Percentiles rank a stretch among this genome's conserved stretches.
These are phyloP conservation scores for Hestina assimilis DNA, from an alignment of 1,140 invertebrate species.

Conservation along the genomic window DNA sequence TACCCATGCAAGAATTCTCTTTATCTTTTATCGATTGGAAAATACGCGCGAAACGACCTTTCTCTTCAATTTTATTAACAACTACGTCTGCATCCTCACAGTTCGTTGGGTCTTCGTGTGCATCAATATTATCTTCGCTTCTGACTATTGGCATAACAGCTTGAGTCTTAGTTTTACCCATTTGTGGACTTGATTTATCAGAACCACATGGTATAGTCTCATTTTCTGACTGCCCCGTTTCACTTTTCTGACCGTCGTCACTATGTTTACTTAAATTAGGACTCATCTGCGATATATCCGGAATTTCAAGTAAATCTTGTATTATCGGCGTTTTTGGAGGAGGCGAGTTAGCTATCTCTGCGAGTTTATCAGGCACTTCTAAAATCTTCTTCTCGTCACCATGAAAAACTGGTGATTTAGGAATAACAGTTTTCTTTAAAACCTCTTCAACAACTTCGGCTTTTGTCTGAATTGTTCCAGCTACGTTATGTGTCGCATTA, in stretches of 20 bases:
- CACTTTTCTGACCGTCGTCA: slow-evolving; percentile 69
- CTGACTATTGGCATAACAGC: slow-evolving; percentile 73
- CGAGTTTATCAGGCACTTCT: slow-evolving; percentile 52
- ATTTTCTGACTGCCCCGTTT: slow-evolving; percentile 68
- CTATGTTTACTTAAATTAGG: slow-evolving; percentile 67
- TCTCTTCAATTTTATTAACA: slow-evolving; percentile 58
- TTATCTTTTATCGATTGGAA: slow-evolving; percentile 69
- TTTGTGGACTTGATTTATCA: slow-evolving; percentile 68
- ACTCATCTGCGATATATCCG: slow-evolving; percentile 67
- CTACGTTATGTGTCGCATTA: slow-evolving; percentile 36
- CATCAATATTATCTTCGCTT: slow-evolving; percentile 63
- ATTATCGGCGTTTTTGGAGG: slow-evolving; percentile 63
- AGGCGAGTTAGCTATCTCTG: slow-evolving; percentile 59
- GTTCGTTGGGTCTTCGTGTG: slow-evolving; percentile 38
- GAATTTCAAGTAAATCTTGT: slow-evolving; percentile 60
- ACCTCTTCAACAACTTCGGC: slow-evolving; percentile 53
- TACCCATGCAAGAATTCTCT: slow-evolving; percentile 73
- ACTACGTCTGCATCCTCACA: slow-evolving; percentile 61
- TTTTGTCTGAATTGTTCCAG: slow-evolving; percentile 42
- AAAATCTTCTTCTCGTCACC: slow-evolving; percentile 52
- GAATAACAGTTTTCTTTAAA: slow-evolving; percentile 48
- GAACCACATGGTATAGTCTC: slow-evolving; percentile 73
- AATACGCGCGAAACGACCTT: slow-evolving; percentile 67
- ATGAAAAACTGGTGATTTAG: slow-evolving; percentile 40
- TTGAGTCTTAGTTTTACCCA: slow-evolving; percentile 68